These are phyloP conservation scores for Holocentrus rufus DNA, from an alignment of 2,797 vertebrate genomes.

Conservation along the genomic window DNA sequence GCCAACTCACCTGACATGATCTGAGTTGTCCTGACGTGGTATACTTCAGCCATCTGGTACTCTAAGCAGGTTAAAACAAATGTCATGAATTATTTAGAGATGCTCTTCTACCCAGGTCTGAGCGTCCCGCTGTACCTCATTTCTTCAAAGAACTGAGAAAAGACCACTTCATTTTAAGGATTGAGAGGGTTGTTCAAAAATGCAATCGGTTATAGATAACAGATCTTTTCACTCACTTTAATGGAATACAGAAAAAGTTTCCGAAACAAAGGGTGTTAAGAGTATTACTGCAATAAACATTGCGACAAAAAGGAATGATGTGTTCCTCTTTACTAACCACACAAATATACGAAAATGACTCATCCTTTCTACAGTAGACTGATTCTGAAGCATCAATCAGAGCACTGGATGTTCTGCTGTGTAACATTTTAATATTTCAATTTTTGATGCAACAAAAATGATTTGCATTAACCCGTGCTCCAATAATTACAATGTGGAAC, in stretches of 20 bases:
- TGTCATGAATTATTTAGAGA: slow-evolving; percentile 53
- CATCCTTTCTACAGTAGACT: background rate
- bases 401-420: too few species aligned
- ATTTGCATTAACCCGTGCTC: background rate
- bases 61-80: slow-evolving; percentile 51
- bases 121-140: slow-evolving; percentile 10
- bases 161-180: background rate
- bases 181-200: background rate
- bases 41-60: slow-evolving; percentile 50
- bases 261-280: too few species aligned
- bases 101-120: slow-evolving; percentile 5
- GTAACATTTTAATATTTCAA: too few species aligned
- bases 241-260: too few species aligned
- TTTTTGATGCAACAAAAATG: background rate
- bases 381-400: background rate
- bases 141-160: background rate
- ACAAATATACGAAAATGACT: background rate
- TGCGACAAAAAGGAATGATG: background rate
- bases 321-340: background rate
- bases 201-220: too few species aligned
- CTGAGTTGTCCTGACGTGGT: slow-evolving; percentile 48
- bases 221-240: too few species aligned
- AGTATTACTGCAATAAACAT: background rate
- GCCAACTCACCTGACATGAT: slow-evolving; percentile 46
- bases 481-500: background rate